Evolutionary conservation across 2,797 vertebrate species (phyloP), one percentile per base, ranked within the genome.

Genomic region (Neostethus bicornis): DNA sequence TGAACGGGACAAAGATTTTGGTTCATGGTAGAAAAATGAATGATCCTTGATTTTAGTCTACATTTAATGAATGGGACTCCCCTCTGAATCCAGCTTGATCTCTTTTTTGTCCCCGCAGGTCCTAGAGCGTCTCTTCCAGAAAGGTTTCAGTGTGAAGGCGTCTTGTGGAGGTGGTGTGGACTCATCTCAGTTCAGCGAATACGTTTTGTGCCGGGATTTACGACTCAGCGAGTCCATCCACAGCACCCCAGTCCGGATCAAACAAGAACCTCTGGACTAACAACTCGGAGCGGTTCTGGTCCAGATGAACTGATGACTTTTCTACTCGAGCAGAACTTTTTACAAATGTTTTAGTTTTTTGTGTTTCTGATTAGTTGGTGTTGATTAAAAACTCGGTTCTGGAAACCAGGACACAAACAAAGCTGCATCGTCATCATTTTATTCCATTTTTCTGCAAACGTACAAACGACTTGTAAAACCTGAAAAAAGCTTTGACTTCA

Each of bases 161-260:
- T 96, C 94, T 0, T 96, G 94, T 0, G 95, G 95, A 0, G 95
- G 95, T 0, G 95, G 95, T 0, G 94, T 95, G 43, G 95, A 96
- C 88, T 96, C 93, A 23, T 95, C 95, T 16, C 95, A 96, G 91
- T 96, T 96, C 91, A 97, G 95, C 16, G 95, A 96, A 64, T 96
- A 96, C 0, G 87, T 96, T 32, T 81, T 96, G 70, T 93, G 94
- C 58, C 92, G 95, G 0, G 91, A 95, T 32, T 92, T 95, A 58
- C 84, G 85, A 64, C 90, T 88, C 42, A 79, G 86, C 7, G 92
- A 89, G 63, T 90, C 93, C 42, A 14, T 75, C 49, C 92, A 80
- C 66, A 87, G 91, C n/a, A 90, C 89, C 1, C 87, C 92, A 0
- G 90, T 95, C 87, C 90, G 93, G 83, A 95, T 97, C 93, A 96